Conservation (phyloP, 2,113 vertebrate species). For the Osmerus mordax region DNA sequence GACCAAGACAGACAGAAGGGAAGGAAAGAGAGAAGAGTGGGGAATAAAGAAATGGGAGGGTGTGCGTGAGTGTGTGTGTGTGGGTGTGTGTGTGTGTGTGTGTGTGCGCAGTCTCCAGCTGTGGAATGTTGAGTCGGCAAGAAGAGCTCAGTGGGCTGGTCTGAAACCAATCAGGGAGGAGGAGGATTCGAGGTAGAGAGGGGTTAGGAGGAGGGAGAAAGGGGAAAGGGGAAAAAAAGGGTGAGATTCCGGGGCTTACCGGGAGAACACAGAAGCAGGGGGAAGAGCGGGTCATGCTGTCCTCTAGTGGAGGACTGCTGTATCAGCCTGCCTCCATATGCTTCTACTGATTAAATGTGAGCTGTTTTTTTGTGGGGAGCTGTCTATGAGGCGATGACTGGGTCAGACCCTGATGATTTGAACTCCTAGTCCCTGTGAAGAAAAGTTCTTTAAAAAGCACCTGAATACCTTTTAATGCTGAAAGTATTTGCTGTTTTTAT, state of each 20-base stretch:
- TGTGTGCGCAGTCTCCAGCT: conserved; percentile 59
- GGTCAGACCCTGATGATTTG: neutral
- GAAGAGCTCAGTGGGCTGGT: conserved; percentile 69
- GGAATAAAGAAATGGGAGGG: conserved; percentile 44
- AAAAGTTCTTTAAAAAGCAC: conserved; percentile 42
- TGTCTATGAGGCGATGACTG: neutral
- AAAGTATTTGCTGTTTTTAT: conserved; percentile 60
- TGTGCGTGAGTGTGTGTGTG: conserved; percentile 18
- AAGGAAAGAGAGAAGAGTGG: neutral
- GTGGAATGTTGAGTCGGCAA: conserved; percentile 76
- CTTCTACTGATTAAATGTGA: neutral
- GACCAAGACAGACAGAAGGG: conserved; percentile 7
- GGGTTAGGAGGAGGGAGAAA: conserved; percentile 42
- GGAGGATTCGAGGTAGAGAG: conserved; percentile 51
- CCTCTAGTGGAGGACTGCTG: conserved; percentile 62
- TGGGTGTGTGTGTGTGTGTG: neutral
- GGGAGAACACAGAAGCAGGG: conserved; percentile 9
- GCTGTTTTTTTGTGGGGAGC: no score
- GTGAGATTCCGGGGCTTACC: no score
- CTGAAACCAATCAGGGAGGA: conserved; percentile 72
- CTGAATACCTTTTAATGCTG: conserved; percentile 32
- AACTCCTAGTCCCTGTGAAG: conserved; percentile 54
- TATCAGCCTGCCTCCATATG: conserved; percentile 14
- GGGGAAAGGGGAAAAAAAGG: no score
- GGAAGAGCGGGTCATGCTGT: conserved; percentile 36